Conservation (phyloP, 2,113 vertebrate genomes). For the Maccullochella peelii region DNA sequence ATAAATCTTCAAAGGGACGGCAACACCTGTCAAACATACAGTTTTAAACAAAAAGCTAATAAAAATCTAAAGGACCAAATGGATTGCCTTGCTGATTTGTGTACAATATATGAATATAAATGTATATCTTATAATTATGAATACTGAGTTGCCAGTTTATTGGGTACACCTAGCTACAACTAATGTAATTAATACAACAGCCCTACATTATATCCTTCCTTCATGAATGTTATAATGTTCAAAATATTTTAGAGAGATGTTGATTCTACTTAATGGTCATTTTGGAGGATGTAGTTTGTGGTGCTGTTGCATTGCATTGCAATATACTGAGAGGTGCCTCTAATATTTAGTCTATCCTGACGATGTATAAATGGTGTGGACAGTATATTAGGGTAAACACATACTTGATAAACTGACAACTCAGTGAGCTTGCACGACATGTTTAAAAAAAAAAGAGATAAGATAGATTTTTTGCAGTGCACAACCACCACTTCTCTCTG, state of each 20-base stretch:
- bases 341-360: neutral
- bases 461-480: conserved; percentile 7
- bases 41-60: neutral
- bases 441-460: neutral
- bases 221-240: neutral
- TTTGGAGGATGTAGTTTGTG: neutral
- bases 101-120: too few species aligned
- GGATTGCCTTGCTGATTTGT: neutral
- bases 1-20: neutral
- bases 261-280: neutral
- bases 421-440: neutral
- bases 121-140: neutral
- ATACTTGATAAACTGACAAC: neutral
- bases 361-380: neutral
- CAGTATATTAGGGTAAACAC: neutral
- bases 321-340: neutral
- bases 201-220: neutral
- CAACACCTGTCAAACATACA: neutral
- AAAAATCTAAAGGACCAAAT: neutral
- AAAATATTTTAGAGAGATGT: neutral
- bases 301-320: neutral
- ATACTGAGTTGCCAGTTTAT: neutral
- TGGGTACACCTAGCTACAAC: neutral
- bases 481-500: conserved; percentile 26
- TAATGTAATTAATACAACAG: neutral